These are phyloP conservation scores for Zaprionus inermis DNA, from an alignment of 1,140 invertebrate species.

Conservation along the genomic window DNA sequence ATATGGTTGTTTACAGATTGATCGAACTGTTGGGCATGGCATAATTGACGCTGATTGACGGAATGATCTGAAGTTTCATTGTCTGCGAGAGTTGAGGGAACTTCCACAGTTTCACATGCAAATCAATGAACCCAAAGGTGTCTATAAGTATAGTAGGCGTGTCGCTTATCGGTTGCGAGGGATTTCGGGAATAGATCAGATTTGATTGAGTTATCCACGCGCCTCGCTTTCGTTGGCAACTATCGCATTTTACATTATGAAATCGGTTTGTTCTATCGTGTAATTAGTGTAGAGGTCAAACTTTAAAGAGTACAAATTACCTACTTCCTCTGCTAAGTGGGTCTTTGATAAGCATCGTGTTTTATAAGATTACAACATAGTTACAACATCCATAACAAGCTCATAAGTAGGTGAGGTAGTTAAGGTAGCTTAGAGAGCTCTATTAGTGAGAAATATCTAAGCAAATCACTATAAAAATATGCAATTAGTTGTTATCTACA, in stretches of 20 bases:
- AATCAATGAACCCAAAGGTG: constrained; percentile 4
- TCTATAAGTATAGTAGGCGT: neutral
- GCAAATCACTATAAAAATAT: neutral
- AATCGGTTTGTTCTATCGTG: neutral
- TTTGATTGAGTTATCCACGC: constrained; percentile 10
- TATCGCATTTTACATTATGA: neutral
- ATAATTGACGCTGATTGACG: constrained; percentile 75
- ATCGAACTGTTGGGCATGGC: constrained; percentile 37
- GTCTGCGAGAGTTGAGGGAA: constrained; percentile 39
- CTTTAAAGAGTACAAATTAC: neutral
- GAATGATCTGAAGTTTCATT: constrained; percentile 58
- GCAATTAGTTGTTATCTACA: neutral
- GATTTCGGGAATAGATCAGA: neutral
- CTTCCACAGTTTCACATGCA: constrained; percentile 13
- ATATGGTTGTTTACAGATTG: constrained; percentile 24
- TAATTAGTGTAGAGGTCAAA: neutral
- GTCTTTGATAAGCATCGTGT: neutral
- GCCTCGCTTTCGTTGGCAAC: constrained; percentile 1
- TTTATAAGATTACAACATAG: neutral
- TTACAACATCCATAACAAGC: neutral
- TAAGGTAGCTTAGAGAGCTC: neutral
- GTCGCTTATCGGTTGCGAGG: neutral
- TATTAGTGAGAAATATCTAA: neutral
- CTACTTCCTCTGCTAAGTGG: neutral
- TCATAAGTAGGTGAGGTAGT: neutral